Conservation (phyloP, 1,140 invertebrate genomes). For the Onthophagus taurus region DNA sequence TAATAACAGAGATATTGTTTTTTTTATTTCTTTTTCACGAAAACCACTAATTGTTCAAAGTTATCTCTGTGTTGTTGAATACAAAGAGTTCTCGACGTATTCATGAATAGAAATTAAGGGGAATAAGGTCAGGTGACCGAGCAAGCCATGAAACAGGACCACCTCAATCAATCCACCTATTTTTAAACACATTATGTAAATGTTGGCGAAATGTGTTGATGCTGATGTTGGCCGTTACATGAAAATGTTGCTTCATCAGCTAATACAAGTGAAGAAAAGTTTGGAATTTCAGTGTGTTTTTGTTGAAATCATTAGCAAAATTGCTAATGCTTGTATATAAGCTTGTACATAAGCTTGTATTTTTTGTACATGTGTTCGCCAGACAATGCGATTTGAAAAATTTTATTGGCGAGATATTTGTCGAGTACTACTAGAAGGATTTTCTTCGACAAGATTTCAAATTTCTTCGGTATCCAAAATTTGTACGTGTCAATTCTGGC, state of each 20-base stretch:
- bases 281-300: background rate
- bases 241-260: background rate
- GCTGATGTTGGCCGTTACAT: background rate
- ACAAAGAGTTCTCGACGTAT: too few relatives aligned
- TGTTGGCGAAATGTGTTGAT: background rate
- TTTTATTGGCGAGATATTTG: too few relatives aligned
- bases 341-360: too few relatives aligned
- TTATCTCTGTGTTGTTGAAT: background rate
- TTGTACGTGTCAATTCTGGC: too few relatives aligned
- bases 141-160: background rate
- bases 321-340: too few relatives aligned
- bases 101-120: background rate
- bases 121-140: background rate
- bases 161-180: background rate
- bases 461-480: too few relatives aligned
- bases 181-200: background rate
- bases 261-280: background rate
- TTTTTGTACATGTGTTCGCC: too few relatives aligned
- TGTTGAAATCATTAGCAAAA: constrained; percentile 1
- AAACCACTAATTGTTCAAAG: background rate
- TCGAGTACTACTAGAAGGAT: constrained; percentile 1
- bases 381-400: too few relatives aligned
- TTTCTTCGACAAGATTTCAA: background rate
- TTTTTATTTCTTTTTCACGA: background rate
- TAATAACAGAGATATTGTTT: background rate